These are phyloP conservation scores for Zophobas morio DNA, from an alignment of 1,140 invertebrate species.

Conservation along the genomic window DNA sequence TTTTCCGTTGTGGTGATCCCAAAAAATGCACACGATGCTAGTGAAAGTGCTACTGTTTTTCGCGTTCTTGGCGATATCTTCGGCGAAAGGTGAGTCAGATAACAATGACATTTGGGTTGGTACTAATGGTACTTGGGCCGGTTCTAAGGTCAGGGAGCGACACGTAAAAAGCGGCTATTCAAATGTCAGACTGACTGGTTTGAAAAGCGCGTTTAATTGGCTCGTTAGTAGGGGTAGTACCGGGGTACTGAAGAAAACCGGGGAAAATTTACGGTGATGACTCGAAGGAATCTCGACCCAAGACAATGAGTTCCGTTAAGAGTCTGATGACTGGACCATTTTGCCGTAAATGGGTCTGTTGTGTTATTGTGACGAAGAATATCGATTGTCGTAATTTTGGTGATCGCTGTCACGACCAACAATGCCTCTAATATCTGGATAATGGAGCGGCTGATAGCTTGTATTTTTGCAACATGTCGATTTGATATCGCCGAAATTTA, in stretches of 20 bases:
- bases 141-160: neutral
- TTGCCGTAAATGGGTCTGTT: constrained; percentile 18
- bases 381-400: neutral
- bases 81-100: constrained; percentile 37
- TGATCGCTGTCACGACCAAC: constrained; percentile 27
- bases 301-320: constrained; percentile 15
- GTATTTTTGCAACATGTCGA: constrained; percentile 18
- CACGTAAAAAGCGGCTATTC: neutral
- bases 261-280: neutral
- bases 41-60: constrained; percentile 46
- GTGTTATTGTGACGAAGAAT: constrained; percentile 14
- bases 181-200: neutral
- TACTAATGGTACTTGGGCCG: neutral
- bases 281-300: neutral
- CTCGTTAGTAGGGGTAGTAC: constrained; percentile 3
- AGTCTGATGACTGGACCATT: constrained; percentile 21
- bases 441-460: neutral
- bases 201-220: neutral
- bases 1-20: constrained; percentile 8
- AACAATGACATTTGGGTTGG: constrained; percentile 2
- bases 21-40: constrained; percentile 21
- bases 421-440: constrained; percentile 2
- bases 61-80: constrained; percentile 15
- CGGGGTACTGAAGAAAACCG: neutral
- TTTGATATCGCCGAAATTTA: constrained; percentile 1